Conservation (phyloP, 2,113 vertebrate species). For the Macrotus californicus region DNA sequence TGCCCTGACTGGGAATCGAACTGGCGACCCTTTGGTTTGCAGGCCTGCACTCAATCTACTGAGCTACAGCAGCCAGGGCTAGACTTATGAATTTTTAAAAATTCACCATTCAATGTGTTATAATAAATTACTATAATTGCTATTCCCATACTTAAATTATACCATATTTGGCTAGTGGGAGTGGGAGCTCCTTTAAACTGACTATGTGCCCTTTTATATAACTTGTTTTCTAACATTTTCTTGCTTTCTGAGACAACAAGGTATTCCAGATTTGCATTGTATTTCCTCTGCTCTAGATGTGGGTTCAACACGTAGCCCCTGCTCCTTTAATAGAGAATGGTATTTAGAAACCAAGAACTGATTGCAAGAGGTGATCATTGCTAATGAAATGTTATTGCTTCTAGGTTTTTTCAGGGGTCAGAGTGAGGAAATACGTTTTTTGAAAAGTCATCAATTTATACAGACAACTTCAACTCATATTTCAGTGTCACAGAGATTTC, state of each 20-base stretch:
- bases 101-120: background rate
- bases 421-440: background rate
- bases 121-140: background rate
- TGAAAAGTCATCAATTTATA: background rate
- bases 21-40: too few relatives aligned
- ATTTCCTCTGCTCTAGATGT: background rate
- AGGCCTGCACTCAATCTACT: too few relatives aligned
- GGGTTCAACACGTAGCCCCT: background rate
- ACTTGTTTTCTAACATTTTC: background rate
- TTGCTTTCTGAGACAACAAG: background rate
- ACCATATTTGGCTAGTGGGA: background rate
- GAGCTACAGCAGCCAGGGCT: background rate
- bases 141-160: background rate
- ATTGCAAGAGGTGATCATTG: background rate
- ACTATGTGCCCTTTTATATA: background rate
- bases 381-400: background rate
- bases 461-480: background rate
- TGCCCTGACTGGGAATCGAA: too few relatives aligned
- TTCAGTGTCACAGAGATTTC: background rate
- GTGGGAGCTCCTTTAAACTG: background rate
- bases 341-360: background rate
- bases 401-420: background rate
- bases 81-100: background rate
- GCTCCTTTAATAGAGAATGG: background rate
- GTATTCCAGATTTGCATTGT: background rate